Evolutionary conservation across 92 coral and sea anemone species (phyloP), one percentile per base, ranked within the genome.

Genomic region (Desmophyllum pertusum): DNA sequence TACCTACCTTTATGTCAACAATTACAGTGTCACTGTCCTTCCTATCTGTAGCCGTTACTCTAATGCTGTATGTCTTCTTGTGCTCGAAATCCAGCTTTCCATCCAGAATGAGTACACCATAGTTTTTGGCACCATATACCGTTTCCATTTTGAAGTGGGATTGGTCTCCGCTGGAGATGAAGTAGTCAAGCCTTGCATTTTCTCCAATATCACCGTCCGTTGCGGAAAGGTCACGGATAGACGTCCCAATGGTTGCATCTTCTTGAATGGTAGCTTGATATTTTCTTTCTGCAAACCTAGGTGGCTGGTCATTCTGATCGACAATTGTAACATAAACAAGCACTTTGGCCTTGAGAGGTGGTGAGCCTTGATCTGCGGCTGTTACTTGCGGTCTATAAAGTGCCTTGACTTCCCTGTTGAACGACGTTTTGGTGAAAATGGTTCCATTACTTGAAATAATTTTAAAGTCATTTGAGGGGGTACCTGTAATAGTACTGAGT

Each of bases 221-320:
- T 6, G 98, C 94, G 19, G 63, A 21, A 1, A 96, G 88, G 13
- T 91, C 86, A 66, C 64, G 75, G 35, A 96, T 65, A 2, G 81
- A 77, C 14, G 89, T 70, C 1, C 98, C 98, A 5, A 90, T 74
- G 23, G 86, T 81, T 1, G 91, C 86, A 79, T 89, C 91, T 88
- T 96, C 98, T 6, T 84, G 84, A 31, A 96, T 93, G 13, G 65
- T 80, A 11, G 81, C 86, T 50, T 75, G 38, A 75, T 90, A 96
- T 5, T 3, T 23, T 21, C 89, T 38, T 79, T 91, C 30, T 61
- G 77, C 81, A 75, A 96, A 96, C 39, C 61, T 42, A 11, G 98
- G 98, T 23, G 94, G 86, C 78, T 72, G 51, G 67, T 96, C 98
- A 73, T 96, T 94, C 79, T 94, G 90, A 77, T 96, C 98, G 19